Base-by-base conservation (phyloP, 2,113 vertebrate genomes). In the Numida meleagris region DNA sequence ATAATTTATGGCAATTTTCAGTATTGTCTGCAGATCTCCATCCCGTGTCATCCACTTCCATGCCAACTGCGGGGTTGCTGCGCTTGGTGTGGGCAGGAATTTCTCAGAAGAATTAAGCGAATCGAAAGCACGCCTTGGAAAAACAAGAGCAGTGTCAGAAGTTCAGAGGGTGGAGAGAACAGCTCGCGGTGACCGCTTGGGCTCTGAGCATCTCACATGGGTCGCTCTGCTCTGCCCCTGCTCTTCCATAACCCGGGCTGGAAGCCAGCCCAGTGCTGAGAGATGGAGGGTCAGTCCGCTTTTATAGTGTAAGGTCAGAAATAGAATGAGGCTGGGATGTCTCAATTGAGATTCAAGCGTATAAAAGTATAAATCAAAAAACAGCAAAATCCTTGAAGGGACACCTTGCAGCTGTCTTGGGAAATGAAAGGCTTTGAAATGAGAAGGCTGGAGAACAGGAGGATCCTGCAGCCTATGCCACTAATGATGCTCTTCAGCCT, bases 361-460 rank as follows among this genome's bases (percentile, higher is more conserved):
- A 96, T 97, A 97, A 97, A 97, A 96, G 84, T 78, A 97, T 98
- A 98, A 98, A 98, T 98, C 96, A 98, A 96, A 97, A 98, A 96
- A 96, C 53, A 57, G 93, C 88, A 96, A 97, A 95, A 98, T 97
- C 97, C 97, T 98, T 98, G 97, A 97, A 98, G 96, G 96, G 94
- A 96, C 94, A 93, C 94, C 96, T 97, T 96, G 96, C 86, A 96
- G 97, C 95, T 97, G 94, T 93, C 82, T 87, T 40, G 33, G 90
- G 96, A 97, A 97, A 98, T 97, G 96, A 97, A 97, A 97, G 90
- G 62, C 86, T 97, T 97, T 95, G 94, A 97, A 98, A 97, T 93
- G 92, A 96, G 93, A 83, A 95, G 89, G 55, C 91, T 89, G 19
- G 13, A 59, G 75, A 95, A 58, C 53, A 53, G 11, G 82, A 94